A percentile compares a stretch with the other conserved stretches of the same genome.
Evolutionary conservation across 2,888 invertebrate species (phyloP).

Genomic region (Latrodectus hesperus): DNA sequence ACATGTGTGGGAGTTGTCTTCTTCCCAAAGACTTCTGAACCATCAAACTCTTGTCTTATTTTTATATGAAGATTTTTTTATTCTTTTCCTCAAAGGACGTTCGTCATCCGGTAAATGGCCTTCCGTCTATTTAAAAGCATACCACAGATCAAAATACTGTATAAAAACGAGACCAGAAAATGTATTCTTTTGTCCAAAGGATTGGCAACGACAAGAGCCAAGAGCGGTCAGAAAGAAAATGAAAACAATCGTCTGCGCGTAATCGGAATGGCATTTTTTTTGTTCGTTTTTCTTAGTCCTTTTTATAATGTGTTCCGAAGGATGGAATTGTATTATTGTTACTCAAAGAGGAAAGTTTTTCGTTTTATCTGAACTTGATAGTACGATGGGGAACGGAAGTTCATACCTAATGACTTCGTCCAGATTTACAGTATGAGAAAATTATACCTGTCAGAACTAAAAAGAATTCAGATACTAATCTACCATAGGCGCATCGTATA

Average conservation of each 20-base stretch:
- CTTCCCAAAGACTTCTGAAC: not conserved
- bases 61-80: not conserved
- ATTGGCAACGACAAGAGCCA: not conserved
- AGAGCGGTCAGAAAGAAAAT: not conserved
- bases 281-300: not conserved
- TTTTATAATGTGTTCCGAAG: slow-evolving; percentile 5
- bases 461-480: no score
- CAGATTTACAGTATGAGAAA: no score
- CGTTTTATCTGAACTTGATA: not conserved
- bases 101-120: not conserved
- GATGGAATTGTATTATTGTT: slow-evolving; percentile 6
- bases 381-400: no score
- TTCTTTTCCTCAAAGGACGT: not conserved
- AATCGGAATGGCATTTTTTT: not conserved
- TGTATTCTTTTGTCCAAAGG: slow-evolving; percentile 15
- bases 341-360: no score
- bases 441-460: no score
- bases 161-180: slow-evolving; percentile 6
- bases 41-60: not conserved
- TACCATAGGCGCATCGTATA: no score
- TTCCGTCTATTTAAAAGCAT: not conserved
- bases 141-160: not conserved
- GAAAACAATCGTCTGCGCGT: slow-evolving; percentile 15
- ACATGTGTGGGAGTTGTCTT: slow-evolving; percentile 2
- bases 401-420: no score